Base-by-base conservation (phyloP, 2,888 invertebrate species). In the Sialis fuliginosa region DNA sequence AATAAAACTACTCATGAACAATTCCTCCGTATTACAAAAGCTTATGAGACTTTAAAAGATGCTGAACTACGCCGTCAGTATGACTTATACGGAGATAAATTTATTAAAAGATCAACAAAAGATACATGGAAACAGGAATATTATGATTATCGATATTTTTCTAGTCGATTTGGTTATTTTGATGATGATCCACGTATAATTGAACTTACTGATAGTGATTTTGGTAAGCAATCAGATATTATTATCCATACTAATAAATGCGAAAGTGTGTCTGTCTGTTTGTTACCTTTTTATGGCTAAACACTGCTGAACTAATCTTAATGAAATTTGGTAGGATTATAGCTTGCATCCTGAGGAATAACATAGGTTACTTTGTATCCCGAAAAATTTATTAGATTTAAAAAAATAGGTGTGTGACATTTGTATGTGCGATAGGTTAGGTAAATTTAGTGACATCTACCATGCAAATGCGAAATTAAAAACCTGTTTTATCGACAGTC, bases 31-130 rank as follows among this genome's bases (percentile, higher is more conserved):
- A 71, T 90, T 42, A 85, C 83, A 44, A 75, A 80, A 58, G 90
- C 89, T 0, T 91, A 91, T 67, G 90, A 91, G 64, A 79, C 84
- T 2, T 64, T 91, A 9, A 89, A 88, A 64, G 89, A 90, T 65
- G 79, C 82, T 40, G 81, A 82, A 48, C 71, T 79, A 50, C 69
- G 87, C 48, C 81, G 79, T 56, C 77, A 79, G 46, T 90, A 89
- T 67, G 87, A 90, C 62, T 61, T 77, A 35, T 76, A 81, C 58
- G 90, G 90, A 3, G 82, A 85, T 57, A 78, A 78, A 52, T 80
- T 75, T 33, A 69, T 81, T 52, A 37, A 37, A 65, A 65, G 53
- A 68, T 66, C 50, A 54, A 49, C 54, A 43, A 73, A 76, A 50
- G 69, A 71, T 53, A 67, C 65, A 39, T 72, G 74, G 9, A 76